Evolutionary conservation across 2,113 vertebrate genomes (phyloP), one percentile per base, ranked within the genome.

Genomic region (Anser cygnoides): DNA sequence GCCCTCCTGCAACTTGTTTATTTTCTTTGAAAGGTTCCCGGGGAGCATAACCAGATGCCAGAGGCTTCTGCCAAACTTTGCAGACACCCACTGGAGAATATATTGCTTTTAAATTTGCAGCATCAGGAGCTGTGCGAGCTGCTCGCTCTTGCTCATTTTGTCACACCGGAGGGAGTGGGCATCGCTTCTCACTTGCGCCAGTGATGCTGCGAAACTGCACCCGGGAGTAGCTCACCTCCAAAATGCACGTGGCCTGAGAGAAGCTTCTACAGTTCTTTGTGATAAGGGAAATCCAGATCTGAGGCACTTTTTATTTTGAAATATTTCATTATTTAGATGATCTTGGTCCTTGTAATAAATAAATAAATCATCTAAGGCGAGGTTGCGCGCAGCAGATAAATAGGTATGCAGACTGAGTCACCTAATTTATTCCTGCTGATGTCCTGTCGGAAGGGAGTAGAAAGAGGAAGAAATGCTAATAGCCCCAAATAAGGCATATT

Each of bases 91-190:
- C 28, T 67, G 33, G 80, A 78, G 57, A 78, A 33, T 3, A 41
- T 22, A 58, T 3, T 0, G 0, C 37, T 52, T 83, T 79, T 16
- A 43, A 74, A 59, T 11, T 49, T 63, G 23, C 1, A 9, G 67
- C 31, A 35, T 44, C 15, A 3, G 0, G 0, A 3, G 2, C 39
- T 89, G 50, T 13, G 3, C 0, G 0, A 3, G 2, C 13, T 59
- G 57, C 77, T 85, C 3, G 0, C 49, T 63, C 71, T 55, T 55
- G 39, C n/a, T 90, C 11, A 0, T 55, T 62, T n/a, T 61, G 87
- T n/a, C 49, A 28, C 66, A 25, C 70, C 52, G 57, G 29, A 75
- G 26, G 39, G 44, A 70, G 41, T 4, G 21, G 76, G 31, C 55
- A 61, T 89, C 2, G 0, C 52, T 87, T n/a, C 22, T 62, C 43